These are phyloP conservation scores for Ranitomeya imitator DNA, from an alignment of 2,113 vertebrate species.

Conservation along the genomic window DNA sequence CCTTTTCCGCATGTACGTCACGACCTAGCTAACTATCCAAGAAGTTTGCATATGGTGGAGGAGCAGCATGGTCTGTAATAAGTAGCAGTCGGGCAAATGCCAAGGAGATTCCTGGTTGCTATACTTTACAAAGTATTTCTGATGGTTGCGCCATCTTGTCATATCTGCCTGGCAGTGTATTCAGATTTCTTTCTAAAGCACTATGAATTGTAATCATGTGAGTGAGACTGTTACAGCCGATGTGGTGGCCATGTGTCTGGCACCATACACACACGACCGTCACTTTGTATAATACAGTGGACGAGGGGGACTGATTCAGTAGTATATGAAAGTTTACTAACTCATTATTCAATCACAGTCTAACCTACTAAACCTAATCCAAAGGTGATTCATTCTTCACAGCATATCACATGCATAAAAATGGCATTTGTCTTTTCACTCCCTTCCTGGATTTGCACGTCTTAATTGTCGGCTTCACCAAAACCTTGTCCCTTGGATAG, in stretches of 20 bases:
- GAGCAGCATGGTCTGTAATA: not conserved
- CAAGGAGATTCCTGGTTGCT: not conserved
- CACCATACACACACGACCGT: not conserved
- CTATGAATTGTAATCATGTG: conserved; percentile 24
- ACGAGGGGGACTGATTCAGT: not conserved
- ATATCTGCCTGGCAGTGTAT: not conserved
- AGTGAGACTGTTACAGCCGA: not conserved
- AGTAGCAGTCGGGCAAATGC: conserved; percentile 8
- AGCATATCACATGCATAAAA: not conserved
- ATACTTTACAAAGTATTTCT: conserved; percentile 2
- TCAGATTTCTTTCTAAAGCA: not conserved
- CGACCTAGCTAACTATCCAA: not conserved
- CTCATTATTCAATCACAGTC: conserved; percentile 2
- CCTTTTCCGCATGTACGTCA: conserved; percentile 11
- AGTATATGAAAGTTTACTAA: not conserved
- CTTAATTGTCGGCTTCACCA: not conserved
- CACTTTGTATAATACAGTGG: not conserved
- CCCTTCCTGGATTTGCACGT: conserved; percentile 58
- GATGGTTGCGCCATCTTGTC: not conserved
- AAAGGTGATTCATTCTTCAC: not conserved
- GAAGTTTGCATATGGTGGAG: not conserved
- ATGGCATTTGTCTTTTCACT: not conserved
- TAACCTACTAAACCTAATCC: conserved; percentile 10
- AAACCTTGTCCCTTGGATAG: not conserved
- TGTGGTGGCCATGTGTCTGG: not conserved